phyloP scores from a whole-genome alignment of 1,140 invertebrate species.

The Rhagoletis zephyria region DNA sequence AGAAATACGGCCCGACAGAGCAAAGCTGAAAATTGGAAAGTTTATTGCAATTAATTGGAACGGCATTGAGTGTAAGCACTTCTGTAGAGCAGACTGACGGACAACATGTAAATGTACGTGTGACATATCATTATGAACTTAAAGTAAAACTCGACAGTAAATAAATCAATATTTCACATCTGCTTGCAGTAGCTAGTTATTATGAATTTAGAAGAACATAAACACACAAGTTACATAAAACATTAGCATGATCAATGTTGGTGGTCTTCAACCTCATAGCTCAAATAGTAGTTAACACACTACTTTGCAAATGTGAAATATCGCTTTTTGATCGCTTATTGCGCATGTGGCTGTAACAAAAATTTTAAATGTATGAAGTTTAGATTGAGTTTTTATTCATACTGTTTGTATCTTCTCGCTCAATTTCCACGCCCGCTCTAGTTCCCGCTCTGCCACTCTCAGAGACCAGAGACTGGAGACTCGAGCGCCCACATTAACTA shows the following conservation, averaged over 20 bases:
- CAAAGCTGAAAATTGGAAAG: constrained; percentile 1
- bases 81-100: not conserved
- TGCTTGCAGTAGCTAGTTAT: not conserved
- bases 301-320: constrained; percentile 31
- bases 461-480: constrained; percentile 44
- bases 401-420: constrained; percentile 32
- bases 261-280: too few species aligned
- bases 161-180: constrained; percentile 30
- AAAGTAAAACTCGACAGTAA: constrained; percentile 27
- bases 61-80: not conserved
- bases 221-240: too few species aligned
- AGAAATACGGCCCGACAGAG: not conserved
- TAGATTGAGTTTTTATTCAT: constrained; percentile 51
- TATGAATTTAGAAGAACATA: not conserved
- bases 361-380: constrained; percentile 40
- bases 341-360: constrained; percentile 35
- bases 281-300: not conserved
- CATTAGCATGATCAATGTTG: too few species aligned
- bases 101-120: constrained; percentile 42
- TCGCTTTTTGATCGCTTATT: constrained; percentile 28
- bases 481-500: constrained; percentile 46
- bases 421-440: constrained; percentile 41
- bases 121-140: constrained; percentile 31
- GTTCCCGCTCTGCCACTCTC: constrained; percentile 32
- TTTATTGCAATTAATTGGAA: not conserved